Evolutionary conservation across 2,888 invertebrate genomes (phyloP).

Genomic region (Cosmia trapezina): DNA sequence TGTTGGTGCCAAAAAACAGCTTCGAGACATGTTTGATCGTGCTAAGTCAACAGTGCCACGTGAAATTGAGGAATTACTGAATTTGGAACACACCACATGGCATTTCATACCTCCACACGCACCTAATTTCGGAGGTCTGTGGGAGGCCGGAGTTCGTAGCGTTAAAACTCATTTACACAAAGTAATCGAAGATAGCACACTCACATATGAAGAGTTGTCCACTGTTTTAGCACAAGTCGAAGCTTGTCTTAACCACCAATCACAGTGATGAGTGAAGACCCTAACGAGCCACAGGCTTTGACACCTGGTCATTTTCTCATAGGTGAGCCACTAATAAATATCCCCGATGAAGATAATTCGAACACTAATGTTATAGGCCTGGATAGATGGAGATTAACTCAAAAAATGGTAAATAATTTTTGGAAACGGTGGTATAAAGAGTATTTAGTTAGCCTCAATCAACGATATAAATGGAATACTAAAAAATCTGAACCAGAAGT

Average conservation of each 20-base stretch:
- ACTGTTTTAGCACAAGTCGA: background rate
- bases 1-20: background rate
- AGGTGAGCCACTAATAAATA: background rate
- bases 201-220: slow-evolving; percentile 1
- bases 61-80: background rate
- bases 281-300: background rate
- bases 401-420: too few species aligned
- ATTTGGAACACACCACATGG: background rate
- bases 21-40: background rate
- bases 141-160: background rate
- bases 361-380: too few species aligned
- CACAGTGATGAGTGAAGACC: slow-evolving; percentile 1
- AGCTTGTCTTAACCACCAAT: background rate
- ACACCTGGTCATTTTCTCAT: background rate
- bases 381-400: too few species aligned
- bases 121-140: background rate
- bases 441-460: too few species aligned
- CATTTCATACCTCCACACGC: background rate
- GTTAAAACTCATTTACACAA: background rate
- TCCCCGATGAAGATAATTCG: background rate
- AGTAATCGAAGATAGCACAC: background rate
- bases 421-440: too few species aligned
- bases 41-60: background rate
- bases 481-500: too few species aligned
- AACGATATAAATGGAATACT: too few species aligned